Evolutionary conservation across 2,888 invertebrate genomes (phyloP).

Genomic region (Tachina grossa): DNA sequence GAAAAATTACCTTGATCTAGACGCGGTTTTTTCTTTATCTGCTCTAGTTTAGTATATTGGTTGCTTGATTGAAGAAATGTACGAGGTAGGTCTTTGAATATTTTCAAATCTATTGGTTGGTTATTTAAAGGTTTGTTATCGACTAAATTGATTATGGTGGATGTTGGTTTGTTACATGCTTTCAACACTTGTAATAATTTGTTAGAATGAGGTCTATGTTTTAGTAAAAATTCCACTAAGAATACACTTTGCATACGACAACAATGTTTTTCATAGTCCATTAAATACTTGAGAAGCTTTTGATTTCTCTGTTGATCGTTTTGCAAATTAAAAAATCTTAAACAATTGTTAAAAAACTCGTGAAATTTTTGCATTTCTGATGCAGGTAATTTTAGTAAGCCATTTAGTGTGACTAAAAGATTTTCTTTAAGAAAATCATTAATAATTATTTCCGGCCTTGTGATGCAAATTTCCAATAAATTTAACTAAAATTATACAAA

Average conservation of each 20-base stretch:
- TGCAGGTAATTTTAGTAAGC: constrained; percentile 16
- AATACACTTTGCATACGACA: constrained; percentile 32
- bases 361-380: constrained; percentile 25
- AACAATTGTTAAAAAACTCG: constrained; percentile 37
- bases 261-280: constrained; percentile 25
- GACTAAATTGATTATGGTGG: constrained; percentile 1
- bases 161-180: not conserved
- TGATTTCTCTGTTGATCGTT: constrained; percentile 26
- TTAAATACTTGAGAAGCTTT: constrained; percentile 25
- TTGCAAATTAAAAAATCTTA: constrained; percentile 33
- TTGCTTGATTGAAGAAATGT: constrained; percentile 7
- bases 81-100: constrained; percentile 17
- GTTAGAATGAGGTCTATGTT: constrained; percentile 32
- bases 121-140: not conserved
- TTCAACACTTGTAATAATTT: constrained; percentile 32
- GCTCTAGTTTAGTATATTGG: not conserved
- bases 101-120: constrained; percentile 37
- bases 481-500: constrained; percentile 47
- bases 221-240: constrained; percentile 51
- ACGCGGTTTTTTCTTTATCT: constrained; percentile 53
- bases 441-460: constrained; percentile 1
- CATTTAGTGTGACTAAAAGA: constrained; percentile 23
- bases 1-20: constrained; percentile 35
- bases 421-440: constrained; percentile 21
- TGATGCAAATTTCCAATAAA: constrained; percentile 46